Evolutionary conservation across 2,888 invertebrate species (phyloP).

Genomic region (Ophion obscuratus): DNA sequence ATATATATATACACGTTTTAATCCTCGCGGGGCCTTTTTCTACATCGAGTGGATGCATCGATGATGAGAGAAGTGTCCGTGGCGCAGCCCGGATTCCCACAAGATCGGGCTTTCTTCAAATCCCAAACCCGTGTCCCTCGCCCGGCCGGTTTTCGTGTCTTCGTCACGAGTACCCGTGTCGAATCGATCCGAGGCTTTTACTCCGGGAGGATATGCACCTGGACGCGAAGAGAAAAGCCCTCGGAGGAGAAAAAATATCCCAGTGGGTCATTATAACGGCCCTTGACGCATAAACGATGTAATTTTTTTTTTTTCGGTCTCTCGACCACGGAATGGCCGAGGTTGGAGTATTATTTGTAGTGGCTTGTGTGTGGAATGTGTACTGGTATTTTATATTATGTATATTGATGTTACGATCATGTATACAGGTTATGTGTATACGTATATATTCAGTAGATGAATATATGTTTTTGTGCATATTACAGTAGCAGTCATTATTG

Average conservation of each 20-base stretch:
- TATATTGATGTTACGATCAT: no score
- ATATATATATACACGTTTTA: neutral
- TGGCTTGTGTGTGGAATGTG: no score
- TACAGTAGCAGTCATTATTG: no score
- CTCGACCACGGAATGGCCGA: constrained; percentile 6
- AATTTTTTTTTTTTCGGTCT: constrained; percentile 37
- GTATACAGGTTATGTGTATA: no score
- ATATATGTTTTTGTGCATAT: no score
- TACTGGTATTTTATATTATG: no score
- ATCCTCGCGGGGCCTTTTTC: constrained; percentile 34
- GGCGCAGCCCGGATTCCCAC: constrained; percentile 20
- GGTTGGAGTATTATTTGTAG: constrained; percentile 1
- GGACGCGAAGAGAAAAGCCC: constrained; percentile 13
- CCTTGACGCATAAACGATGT: constrained; percentile 55
- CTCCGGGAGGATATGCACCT: neutral
- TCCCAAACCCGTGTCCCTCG: neutral
- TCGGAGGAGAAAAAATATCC: constrained; percentile 29
- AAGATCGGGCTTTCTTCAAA: neutral
- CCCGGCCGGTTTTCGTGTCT: constrained; percentile 15
- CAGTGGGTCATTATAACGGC: constrained; percentile 53
- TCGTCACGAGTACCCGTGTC: constrained; percentile 51
- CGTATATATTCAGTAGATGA: no score
- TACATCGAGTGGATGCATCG: constrained; percentile 28
- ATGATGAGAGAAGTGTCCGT: constrained; percentile 6
- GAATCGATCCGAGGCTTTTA: constrained; percentile 60